Conservation (phyloP, 2,113 vertebrate species). For the Panthera tigris region DNA sequence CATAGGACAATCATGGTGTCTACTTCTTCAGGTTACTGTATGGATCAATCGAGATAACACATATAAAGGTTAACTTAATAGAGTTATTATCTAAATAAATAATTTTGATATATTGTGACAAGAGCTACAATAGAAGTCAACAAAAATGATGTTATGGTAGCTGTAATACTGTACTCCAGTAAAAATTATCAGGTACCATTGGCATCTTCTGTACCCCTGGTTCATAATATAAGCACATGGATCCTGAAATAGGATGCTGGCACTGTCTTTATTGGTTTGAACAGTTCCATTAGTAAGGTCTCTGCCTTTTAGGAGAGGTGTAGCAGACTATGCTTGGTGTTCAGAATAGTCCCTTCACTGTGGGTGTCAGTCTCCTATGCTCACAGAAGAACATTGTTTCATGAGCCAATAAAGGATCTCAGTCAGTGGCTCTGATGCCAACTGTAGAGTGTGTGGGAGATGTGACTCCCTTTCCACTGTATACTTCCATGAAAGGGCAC, state of each 20-base stretch:
- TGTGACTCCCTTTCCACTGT: not conserved
- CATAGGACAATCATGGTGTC: fast-evolving
- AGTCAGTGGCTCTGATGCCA: not conserved
- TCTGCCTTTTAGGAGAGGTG: not conserved
- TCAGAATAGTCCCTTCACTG: not conserved
- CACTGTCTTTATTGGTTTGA: not conserved
- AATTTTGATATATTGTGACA: not conserved
- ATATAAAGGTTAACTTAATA: not conserved
- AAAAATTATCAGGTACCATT: not conserved
- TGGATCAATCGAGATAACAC: not conserved
- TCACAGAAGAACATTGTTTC: not conserved
- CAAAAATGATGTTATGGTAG: not conserved
- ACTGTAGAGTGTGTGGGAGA: not conserved
- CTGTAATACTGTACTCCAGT: not conserved
- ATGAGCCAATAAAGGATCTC: not conserved
- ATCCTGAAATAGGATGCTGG: not conserved
- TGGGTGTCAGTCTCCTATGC: not conserved
- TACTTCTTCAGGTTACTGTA: not conserved
- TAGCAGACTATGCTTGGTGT: not conserved
- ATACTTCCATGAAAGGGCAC: not conserved
- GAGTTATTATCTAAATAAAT: not conserved
- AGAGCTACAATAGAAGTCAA: not conserved
- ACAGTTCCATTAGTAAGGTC: not conserved
- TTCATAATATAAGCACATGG: not conserved
- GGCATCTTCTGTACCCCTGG: not conserved